These are phyloP conservation scores for Hippocampus mohnikei DNA, from an alignment of 2,113 vertebrate species.

Conservation along the genomic window DNA sequence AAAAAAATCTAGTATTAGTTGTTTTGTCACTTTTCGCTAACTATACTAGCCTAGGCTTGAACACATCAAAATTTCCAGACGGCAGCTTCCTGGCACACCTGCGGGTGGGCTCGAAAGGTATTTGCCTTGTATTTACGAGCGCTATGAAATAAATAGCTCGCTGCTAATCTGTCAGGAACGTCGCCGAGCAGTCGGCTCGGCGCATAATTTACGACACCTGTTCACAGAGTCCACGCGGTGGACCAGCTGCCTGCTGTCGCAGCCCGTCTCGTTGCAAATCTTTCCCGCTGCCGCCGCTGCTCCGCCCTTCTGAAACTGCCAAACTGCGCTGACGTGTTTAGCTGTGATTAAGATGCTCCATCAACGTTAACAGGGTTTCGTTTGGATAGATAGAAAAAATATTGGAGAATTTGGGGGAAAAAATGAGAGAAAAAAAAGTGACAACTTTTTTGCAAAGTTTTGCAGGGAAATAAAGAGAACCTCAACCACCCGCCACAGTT, in stretches of 20 bases:
- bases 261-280: slow-evolving; percentile 18
- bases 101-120: neutral
- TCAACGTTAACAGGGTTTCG: neutral
- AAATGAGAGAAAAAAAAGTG: neutral
- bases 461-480: too few relatives aligned
- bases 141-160: slow-evolving; percentile 26
- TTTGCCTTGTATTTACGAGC: slow-evolving; percentile 13
- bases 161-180: slow-evolving; percentile 37
- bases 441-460: neutral
- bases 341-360: neutral
- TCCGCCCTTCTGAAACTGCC: neutral
- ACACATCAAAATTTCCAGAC: neutral
- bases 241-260: slow-evolving; percentile 42
- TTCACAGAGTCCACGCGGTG: slow-evolving; percentile 29
- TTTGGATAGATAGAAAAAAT: neutral
- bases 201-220: slow-evolving; percentile 41
- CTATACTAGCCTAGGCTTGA: neutral
- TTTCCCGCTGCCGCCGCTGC: neutral
- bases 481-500: too few relatives aligned
- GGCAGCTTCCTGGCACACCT: neutral
- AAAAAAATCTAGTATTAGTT: too few relatives aligned
- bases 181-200: slow-evolving; percentile 14
- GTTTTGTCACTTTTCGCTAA: too few relatives aligned
- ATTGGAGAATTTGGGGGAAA: neutral
- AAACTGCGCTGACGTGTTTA: neutral